Base-by-base conservation (phyloP, 2,113 vertebrate species). In the Paracanthobrama guichenoti region DNA sequence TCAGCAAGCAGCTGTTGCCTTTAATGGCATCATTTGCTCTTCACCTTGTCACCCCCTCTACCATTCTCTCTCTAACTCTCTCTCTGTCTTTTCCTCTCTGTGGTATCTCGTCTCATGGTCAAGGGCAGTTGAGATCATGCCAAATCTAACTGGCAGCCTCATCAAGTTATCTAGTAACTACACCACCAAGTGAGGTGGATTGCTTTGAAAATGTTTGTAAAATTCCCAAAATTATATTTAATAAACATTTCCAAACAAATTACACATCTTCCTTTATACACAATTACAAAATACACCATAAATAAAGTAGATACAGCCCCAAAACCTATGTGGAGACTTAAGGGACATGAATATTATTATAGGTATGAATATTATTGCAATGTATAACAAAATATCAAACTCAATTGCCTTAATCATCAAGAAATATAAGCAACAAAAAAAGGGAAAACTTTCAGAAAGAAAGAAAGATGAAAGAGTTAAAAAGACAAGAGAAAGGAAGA, bases 11-110 rank as follows among this genome's bases (percentile, higher is more conserved):
- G 86, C 87, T 89, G 90, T 85, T 88, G 89, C 77, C 84, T 87
- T 90, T 90, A 89, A 90, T 90, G 88, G 88, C 83, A 85, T 88
- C 86, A 90, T 90, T 90, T 88, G 85, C 88, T 88, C 85, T 88
- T 89, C 84, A 85, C 88, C 88, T 84, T 60, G 79, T 85, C 86
- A 81, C 69, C 67, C 26, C 42, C 83, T 60, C 84, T 77, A 20
- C 76, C 28, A 66, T 64, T 76, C 73, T 85, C 57, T 55, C 60
- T 73, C 75, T 62, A 66, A 81, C 60, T 46, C 79, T 39, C 59
- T 59, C 62, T 67, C 57, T 60, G n/a, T 79, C 67, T 55, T 50
- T 78, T 28, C 42, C 67, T 53, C 64, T 35, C 62, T 73, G 64
- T 59, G 59, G 59, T 62, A 46, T 84, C 44, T 67, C 69, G 59